These are phyloP conservation scores for Zaprionus obscuricornis DNA, from an alignment of 2,888 invertebrate species.

Conservation along the genomic window DNA sequence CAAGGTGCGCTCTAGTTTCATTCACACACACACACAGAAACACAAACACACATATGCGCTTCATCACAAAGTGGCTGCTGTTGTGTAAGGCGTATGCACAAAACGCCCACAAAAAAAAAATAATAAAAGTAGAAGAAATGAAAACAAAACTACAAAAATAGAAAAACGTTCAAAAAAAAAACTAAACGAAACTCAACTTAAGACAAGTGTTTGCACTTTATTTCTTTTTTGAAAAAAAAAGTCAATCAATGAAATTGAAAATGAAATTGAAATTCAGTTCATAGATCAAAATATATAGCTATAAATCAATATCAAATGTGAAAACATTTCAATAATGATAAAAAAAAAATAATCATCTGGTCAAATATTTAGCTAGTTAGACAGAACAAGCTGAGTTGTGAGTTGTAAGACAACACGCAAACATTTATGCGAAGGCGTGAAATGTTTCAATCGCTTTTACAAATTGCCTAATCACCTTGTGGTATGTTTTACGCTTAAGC, in stretches of 20 bases:
- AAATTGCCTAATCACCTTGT: slow-evolving; percentile 57
- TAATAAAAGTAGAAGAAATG: slow-evolving; percentile 12
- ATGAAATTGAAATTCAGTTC: too few relatives aligned
- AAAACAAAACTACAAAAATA: slow-evolving; percentile 37
- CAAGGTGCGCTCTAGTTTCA: slow-evolving; percentile 73
- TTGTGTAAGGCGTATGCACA: slow-evolving; percentile 32
- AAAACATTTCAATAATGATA: too few relatives aligned
- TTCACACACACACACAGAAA: slow-evolving; percentile 20
- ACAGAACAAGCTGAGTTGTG: too few relatives aligned
- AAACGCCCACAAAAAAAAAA: slow-evolving; percentile 10
- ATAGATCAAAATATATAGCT: too few relatives aligned
- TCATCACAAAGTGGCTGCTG: slow-evolving; percentile 35
- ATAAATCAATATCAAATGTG: too few relatives aligned
- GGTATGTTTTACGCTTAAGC: slow-evolving; percentile 41
- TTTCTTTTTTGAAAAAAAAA: too few relatives aligned
- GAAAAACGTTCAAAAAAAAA: slow-evolving; percentile 57
- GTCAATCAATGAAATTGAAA: slow-evolving; percentile 7
- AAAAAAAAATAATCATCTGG: too few relatives aligned
- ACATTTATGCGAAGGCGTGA: slow-evolving; percentile 47
- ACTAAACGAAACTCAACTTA: slow-evolving; percentile 2
- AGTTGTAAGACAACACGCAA: too few relatives aligned
- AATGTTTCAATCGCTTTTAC: slow-evolving; percentile 49
- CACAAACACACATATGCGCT: background rate
- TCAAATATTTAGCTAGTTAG: slow-evolving; percentile 38
- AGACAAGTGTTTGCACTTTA: background rate